phyloP scores from a whole-genome alignment of 2,888 invertebrate genomes.

The Aradus depressus region DNA sequence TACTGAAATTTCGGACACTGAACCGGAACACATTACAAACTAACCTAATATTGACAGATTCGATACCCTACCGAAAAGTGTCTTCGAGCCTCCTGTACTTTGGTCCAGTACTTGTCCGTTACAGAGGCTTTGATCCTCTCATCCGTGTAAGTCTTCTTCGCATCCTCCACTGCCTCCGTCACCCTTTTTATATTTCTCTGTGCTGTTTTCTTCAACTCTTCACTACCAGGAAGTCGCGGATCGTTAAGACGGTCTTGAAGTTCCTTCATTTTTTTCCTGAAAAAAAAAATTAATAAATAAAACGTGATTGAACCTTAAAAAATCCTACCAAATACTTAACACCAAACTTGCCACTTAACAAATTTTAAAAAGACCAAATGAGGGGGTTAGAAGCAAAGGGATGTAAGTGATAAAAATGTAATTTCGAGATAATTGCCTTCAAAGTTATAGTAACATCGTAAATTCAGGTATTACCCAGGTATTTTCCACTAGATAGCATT shows the following conservation, averaged over 20 bases:
- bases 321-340: background rate
- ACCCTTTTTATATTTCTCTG: conserved; percentile 37
- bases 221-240: conserved; percentile 37
- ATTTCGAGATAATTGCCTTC: too few relatives aligned
- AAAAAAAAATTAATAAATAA: conserved; percentile 4
- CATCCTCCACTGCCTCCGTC: conserved; percentile 46
- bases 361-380: too few relatives aligned
- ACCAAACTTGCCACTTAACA: background rate
- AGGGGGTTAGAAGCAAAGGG: too few relatives aligned
- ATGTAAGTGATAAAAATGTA: too few relatives aligned
- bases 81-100: conserved; percentile 48
- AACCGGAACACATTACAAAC: too few relatives aligned
- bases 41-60: too few relatives aligned
- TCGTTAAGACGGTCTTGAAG: conserved; percentile 39
- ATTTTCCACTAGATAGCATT: too few relatives aligned
- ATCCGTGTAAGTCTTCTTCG: conserved; percentile 47
- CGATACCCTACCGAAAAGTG: conserved; percentile 37
- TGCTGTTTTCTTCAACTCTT: conserved; percentile 35
- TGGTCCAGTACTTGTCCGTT: conserved; percentile 70
- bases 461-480: too few relatives aligned
- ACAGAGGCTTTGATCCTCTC: conserved; percentile 49
- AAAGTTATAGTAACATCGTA: too few relatives aligned
- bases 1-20: too few relatives aligned
- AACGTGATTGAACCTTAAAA: too few relatives aligned
- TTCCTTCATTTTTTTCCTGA: conserved; percentile 36